Evolutionary conservation across 1,140 invertebrate species (phyloP).

Genomic region (Cydia strobilella): DNA sequence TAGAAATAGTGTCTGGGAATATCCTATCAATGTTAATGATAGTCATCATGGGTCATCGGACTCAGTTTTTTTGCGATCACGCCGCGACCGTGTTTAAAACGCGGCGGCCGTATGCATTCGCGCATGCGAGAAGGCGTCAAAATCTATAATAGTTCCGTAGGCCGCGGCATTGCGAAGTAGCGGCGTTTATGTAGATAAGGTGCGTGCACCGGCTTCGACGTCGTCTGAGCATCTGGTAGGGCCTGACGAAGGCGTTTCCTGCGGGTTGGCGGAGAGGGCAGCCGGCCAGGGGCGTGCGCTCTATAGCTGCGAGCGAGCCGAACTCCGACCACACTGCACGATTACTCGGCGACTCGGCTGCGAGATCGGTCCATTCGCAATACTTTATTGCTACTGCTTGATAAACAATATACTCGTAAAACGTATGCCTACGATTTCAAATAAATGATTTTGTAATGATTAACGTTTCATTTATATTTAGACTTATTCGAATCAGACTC

Average conservation of each 20-base stretch:
- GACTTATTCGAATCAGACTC: constrained; percentile 43
- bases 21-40: constrained; percentile 51
- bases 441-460: constrained; percentile 49
- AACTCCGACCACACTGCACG: constrained; percentile 37
- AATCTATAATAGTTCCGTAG: constrained; percentile 77
- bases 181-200: constrained; percentile 36
- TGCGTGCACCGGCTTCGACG: constrained; percentile 59
- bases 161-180: constrained; percentile 62
- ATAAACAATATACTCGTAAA: constrained; percentile 54
- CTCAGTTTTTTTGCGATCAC: constrained; percentile 71
- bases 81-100: constrained; percentile 76
- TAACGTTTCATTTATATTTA: constrained; percentile 36
- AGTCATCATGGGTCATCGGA: constrained; percentile 65
- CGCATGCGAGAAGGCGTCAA: constrained; percentile 79
- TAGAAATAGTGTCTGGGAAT: constrained; percentile 47
- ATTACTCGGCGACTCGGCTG: constrained; percentile 25
- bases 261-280: constrained; percentile 57
- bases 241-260: constrained; percentile 68
- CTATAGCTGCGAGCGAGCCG: constrained; percentile 57
- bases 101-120: constrained; percentile 78
- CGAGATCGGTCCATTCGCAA: constrained; percentile 49
- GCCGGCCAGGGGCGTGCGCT: constrained; percentile 69
- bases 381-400: constrained; percentile 62
- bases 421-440: constrained; percentile 51
- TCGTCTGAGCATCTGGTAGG: constrained; percentile 65